Evolutionary conservation across 1,140 invertebrate species (phyloP), one percentile per base, ranked within the genome.

Genomic region (Palaemon carinicauda): DNA sequence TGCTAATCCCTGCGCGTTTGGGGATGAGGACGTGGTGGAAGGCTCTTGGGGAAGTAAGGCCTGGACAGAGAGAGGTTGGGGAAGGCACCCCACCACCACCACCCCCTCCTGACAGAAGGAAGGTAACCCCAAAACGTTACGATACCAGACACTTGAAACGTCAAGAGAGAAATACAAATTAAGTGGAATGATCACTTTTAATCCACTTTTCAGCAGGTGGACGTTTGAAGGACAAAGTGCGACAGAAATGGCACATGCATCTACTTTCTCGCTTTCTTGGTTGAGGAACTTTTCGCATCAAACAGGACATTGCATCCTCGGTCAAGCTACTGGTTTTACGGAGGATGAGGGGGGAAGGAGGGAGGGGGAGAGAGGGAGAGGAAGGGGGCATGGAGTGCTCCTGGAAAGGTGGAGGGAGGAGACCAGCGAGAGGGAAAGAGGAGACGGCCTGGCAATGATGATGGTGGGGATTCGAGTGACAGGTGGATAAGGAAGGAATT

Each of bases 281-380:
- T 53, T 74, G 33, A 52, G 21, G 17, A 74, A 82, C 51, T 65
- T 54, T 52, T 27, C n/a, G 56, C 69, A 19, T 27, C 71, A 82
- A 82, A 82, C 73, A 82, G 74, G 80, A 82, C 80, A 74, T 50
- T 53, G 80, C 71, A 74, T 82, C 80, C 71, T 27, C 50, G 51
- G 50, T 33, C 69, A 29, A n/a, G 80, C 80, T 82, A 82, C 80
- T 74, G 71, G 80, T 82, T 19, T 82, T 82, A 82, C 80, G 80
- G 24, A 10, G 41, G 19, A 21, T 15, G 51, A 0, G 5, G 9
- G 21, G 69, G 80, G 41, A 69, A 51, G n/a, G 71, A 51, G 74
- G 69, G 80, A 41, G 80, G 33, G 17, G 17, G 41, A 82, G 65
- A 31, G 77, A 60, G 77, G 54, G 17, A 15, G 77, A 60, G 77